Percentiles rank a stretch among this genome's conserved stretches.
phyloP scores from a whole-genome alignment of 2,888 invertebrate genomes.

The Empis livida region DNA sequence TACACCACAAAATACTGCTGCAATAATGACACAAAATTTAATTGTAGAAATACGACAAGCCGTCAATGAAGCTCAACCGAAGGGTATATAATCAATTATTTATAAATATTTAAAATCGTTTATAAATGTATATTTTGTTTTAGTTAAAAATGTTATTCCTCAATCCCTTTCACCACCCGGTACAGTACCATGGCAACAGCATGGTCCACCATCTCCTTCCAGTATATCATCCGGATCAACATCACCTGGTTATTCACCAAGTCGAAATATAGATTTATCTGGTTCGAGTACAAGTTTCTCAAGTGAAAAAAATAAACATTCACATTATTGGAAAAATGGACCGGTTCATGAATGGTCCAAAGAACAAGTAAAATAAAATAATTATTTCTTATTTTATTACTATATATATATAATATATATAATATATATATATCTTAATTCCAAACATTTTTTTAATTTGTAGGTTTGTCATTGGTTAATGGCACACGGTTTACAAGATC shows the following conservation, averaged over 20 bases:
- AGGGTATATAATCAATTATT: constrained; percentile 44
- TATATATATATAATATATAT: too few relatives aligned
- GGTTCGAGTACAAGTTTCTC: constrained; percentile 50
- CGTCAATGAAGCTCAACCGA: constrained; percentile 75
- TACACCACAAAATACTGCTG: constrained; percentile 39
- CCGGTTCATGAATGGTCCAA: constrained; percentile 65
- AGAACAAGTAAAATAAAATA: constrained; percentile 45
- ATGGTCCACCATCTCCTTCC: constrained; percentile 49
- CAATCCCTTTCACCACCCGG: constrained; percentile 48
- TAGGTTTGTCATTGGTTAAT: constrained; percentile 89
- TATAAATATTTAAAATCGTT: neutral
- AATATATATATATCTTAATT: too few relatives aligned
- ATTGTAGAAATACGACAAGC: constrained; percentile 80
- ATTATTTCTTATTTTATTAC: constrained; percentile 6
- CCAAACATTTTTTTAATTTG: too few relatives aligned
- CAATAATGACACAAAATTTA: constrained; percentile 65
- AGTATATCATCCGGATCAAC: constrained; percentile 49
- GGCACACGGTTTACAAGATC: constrained; percentile 70
- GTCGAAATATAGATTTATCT: constrained; percentile 40
- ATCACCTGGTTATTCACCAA: constrained; percentile 40
- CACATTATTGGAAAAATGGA: constrained; percentile 56
- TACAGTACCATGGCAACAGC: constrained; percentile 49
- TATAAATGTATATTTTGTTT: too few relatives aligned
- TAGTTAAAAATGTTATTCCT: constrained; percentile 52
- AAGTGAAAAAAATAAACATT: constrained; percentile 46